A percentile compares a stretch with the other conserved stretches of the same genome.
These are phyloP conservation scores for Spisula solida DNA, from an alignment of 2,888 invertebrate species.

Conservation along the genomic window DNA sequence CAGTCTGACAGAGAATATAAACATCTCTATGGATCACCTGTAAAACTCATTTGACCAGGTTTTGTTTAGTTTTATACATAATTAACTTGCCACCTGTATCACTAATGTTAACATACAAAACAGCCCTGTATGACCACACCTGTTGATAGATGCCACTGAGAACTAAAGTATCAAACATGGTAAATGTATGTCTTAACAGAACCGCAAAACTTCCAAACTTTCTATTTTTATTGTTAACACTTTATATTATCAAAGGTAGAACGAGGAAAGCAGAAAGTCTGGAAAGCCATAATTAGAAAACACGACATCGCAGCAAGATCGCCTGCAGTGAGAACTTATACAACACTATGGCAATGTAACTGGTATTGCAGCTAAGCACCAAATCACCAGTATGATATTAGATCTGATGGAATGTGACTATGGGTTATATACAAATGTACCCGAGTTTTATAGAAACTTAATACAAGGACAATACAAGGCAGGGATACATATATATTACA, in stretches of 20 bases:
- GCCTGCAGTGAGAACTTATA: not conserved
- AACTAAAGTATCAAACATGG: not conserved
- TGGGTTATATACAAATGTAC: not conserved
- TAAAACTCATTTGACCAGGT: slow-evolving; percentile 45
- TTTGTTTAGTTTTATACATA: slow-evolving; percentile 43
- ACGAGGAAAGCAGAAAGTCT: slow-evolving; percentile 2
- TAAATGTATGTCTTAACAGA: not conserved
- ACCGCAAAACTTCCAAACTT: slow-evolving; percentile 17
- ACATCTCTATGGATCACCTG: slow-evolving; percentile 39
- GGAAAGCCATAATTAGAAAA: not conserved
- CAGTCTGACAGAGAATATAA: slow-evolving; percentile 8
- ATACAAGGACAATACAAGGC: too few relatives aligned
- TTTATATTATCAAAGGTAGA: slow-evolving; percentile 16
- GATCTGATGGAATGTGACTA: not conserved
- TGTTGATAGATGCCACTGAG: not conserved
- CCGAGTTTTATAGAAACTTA: too few relatives aligned
- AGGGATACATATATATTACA: too few relatives aligned
- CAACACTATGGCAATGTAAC: not conserved
- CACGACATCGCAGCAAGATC: not conserved
- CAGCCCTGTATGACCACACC: slow-evolving; percentile 9
- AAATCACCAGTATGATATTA: not conserved
- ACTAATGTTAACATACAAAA: slow-evolving; percentile 43
- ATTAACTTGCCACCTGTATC: slow-evolving; percentile 52
- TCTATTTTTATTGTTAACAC: slow-evolving; percentile 15
- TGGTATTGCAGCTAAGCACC: not conserved